Conservation (phyloP, 2,113 vertebrate species). For the Odocoileus hemionus region DNA sequence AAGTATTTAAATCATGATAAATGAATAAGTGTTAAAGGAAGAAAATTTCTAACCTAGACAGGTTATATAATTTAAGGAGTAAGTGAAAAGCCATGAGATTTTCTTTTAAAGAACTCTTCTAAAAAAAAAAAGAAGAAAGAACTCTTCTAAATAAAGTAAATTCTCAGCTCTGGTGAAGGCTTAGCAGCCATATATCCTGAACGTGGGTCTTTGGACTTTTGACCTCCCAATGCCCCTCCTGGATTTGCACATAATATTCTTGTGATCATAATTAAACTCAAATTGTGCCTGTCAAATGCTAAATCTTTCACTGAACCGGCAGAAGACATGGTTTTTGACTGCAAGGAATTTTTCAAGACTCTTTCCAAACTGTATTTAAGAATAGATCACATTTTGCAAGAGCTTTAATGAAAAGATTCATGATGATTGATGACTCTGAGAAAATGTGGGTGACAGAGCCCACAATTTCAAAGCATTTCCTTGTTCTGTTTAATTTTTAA, state of each 20-base stretch:
- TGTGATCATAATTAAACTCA: conserved; percentile 48
- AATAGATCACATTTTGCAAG: conserved; percentile 41
- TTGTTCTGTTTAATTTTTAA: conserved; percentile 49
- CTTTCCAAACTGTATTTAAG: conserved; percentile 55
- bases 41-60: background rate
- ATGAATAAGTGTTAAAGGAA: background rate
- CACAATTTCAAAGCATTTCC: conserved; percentile 48
- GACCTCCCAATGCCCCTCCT: background rate
- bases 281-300: background rate
- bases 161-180: background rate
- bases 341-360: conserved; percentile 9
- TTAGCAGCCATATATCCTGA: background rate
- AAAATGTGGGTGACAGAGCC: conserved; percentile 51
- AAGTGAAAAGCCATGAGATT: background rate
- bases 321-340: conserved; percentile 46
- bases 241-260: conserved; percentile 22
- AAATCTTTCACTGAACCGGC: conserved; percentile 12
- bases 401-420: conserved; percentile 52
- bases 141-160: background rate
- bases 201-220: background rate
- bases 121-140: background rate
- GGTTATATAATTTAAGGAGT: background rate
- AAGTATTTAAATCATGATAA: background rate
- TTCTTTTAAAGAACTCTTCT: background rate
- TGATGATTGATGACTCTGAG: conserved; percentile 61